Conservation (phyloP, 2,113 vertebrate species). For the Notothenia rossii region DNA sequence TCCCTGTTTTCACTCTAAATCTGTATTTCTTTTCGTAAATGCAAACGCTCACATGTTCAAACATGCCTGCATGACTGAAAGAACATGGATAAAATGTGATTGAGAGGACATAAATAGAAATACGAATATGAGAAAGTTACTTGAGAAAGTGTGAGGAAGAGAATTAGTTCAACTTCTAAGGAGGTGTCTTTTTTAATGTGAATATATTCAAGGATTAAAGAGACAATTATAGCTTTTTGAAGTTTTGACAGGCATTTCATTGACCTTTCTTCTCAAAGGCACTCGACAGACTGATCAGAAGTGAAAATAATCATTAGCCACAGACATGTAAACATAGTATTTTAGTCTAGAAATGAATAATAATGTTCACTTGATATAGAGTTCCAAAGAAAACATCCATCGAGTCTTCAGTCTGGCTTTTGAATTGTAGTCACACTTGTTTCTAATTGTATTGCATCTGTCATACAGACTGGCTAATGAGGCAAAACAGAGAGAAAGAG, state of each 20-base stretch:
- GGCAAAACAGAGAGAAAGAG: slow-evolving; percentile 20
- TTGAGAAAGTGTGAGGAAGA: background rate
- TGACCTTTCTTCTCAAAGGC: background rate
- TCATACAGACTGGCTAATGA: slow-evolving; percentile 51
- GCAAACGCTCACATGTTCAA: background rate
- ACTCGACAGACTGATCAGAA: background rate
- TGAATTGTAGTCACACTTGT: background rate
- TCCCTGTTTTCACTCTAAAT: background rate
- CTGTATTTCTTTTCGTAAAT: background rate
- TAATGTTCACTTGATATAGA: background rate
- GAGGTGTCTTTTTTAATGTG: background rate
- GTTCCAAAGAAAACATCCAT: background rate
- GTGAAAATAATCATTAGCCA: background rate
- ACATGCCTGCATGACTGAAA: background rate
- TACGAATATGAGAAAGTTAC: background rate
- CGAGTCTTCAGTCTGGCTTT: slow-evolving; percentile 4
- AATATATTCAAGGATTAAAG: background rate
- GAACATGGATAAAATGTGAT: background rate
- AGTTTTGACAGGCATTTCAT: background rate
- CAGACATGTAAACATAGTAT: background rate
- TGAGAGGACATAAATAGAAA: background rate
- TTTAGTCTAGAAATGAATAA: background rate
- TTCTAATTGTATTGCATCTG: slow-evolving; percentile 48
- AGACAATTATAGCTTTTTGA: background rate
- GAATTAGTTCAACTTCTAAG: background rate